These are phyloP conservation scores for Okapia johnstoni DNA, from an alignment of 2,113 vertebrate species.

Conservation along the genomic window DNA sequence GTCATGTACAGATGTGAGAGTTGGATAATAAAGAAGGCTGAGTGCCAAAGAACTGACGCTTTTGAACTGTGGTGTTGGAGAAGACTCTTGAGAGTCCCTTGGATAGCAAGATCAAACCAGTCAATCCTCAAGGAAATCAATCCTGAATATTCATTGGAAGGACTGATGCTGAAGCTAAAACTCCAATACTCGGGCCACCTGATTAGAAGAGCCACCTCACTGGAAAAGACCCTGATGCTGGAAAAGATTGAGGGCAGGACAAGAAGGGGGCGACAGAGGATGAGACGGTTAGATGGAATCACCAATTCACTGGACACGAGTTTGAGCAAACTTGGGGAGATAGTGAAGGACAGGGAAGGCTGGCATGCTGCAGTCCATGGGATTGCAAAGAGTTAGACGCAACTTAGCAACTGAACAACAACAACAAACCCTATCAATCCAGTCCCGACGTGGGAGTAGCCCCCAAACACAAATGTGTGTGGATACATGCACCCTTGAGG, in stretches of 20 bases:
- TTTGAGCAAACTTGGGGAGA: not conserved
- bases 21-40: not conserved
- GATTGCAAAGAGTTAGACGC: not conserved
- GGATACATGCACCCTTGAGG: not conserved
- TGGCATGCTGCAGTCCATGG: not conserved
- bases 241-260: not conserved
- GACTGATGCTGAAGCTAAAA: not conserved
- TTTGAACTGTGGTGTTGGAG: not conserved
- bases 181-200: not conserved
- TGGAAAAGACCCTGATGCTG: not conserved
- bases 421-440: not conserved
- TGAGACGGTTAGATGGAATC: not conserved
- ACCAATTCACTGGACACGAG: not conserved
- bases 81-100: not conserved
- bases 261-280: not conserved
- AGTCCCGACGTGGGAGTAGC: not conserved
- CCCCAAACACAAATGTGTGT: not conserved
- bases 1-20: not conserved
- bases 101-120: not conserved
- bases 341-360: not conserved
- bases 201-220: not conserved
- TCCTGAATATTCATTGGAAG: not conserved
- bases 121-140: not conserved
- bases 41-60: not conserved
- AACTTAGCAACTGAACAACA: not conserved